phyloP scores from a whole-genome alignment of 2,888 invertebrate genomes.

The Timema cristinae region DNA sequence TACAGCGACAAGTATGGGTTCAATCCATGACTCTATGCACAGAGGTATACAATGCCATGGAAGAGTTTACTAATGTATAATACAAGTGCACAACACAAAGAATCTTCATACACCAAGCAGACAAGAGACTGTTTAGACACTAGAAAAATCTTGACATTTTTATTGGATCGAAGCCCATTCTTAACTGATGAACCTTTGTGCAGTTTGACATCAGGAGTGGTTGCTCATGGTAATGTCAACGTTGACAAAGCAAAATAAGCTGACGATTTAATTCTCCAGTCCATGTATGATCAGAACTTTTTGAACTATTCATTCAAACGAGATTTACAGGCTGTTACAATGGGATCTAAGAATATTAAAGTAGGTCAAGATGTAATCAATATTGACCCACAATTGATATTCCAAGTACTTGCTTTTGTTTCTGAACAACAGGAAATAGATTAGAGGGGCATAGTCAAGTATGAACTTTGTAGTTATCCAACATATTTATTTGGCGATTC shows the following conservation, averaged over 20 bases:
- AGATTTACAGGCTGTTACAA: no score
- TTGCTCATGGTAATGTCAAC: background rate
- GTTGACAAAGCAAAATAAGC: slow-evolving; percentile 1
- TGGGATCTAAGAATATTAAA: no score
- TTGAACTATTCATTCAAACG: no score
- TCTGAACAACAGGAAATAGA: background rate
- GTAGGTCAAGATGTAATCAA: no score
- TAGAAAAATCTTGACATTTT: no score
- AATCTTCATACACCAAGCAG: no score
- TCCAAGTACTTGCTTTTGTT: background rate
- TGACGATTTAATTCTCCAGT: background rate
- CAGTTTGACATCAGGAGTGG: slow-evolving; percentile 1
- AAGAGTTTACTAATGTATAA: no score
- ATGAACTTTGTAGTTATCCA: slow-evolving; percentile 3
- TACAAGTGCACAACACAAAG: no score
- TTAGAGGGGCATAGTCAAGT: background rate
- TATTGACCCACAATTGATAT: background rate
- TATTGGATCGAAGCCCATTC: slow-evolving; percentile 3
- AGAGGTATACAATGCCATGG: no score
- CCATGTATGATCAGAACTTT: background rate
- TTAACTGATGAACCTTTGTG: background rate
- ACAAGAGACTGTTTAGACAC: no score
- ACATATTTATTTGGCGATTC: background rate
- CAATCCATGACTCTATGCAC: no score
- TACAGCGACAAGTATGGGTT: no score